phyloP scores from a whole-genome alignment of 2,113 vertebrate genomes.

The Dipodomys ordii region DNA sequence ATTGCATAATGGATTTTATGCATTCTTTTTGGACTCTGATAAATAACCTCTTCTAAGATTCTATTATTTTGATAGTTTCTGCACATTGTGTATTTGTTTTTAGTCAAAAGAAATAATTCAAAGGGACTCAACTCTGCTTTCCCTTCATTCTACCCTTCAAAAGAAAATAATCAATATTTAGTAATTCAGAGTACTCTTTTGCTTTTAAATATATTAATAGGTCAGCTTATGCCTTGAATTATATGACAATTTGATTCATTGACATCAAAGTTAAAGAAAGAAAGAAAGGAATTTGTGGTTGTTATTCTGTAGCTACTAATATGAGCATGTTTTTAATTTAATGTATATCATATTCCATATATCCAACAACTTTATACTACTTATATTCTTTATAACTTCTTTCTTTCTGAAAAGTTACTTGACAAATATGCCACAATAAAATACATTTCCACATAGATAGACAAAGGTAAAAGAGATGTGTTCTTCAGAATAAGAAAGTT shows the following conservation, averaged over 20 bases:
- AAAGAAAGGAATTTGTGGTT: constrained; percentile 17
- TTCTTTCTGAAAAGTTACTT: not conserved
- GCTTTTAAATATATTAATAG: constrained; percentile 25
- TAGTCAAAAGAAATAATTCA: not conserved
- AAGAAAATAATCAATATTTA: not conserved
- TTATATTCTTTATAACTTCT: not conserved
- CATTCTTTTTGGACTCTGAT: not conserved
- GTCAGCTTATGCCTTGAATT: not conserved
- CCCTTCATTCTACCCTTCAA: not conserved
- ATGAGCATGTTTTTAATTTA: not conserved
- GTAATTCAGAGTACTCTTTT: not conserved
- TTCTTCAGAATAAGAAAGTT: not conserved
- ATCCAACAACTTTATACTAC: not conserved
- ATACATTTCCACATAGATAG: not conserved
- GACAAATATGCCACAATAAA: not conserved
- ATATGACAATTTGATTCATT: not conserved
- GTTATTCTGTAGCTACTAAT: not conserved
- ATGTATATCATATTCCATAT: not conserved
- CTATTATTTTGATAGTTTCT: not conserved
- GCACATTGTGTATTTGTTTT: not conserved
- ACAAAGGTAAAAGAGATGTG: not conserved
- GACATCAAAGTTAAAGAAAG: not conserved
- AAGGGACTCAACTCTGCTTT: not conserved
- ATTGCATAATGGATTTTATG: not conserved
- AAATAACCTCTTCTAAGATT: not conserved